phyloP scores from a whole-genome alignment of 2,113 vertebrate species.

The Carassius gibelio region DNA sequence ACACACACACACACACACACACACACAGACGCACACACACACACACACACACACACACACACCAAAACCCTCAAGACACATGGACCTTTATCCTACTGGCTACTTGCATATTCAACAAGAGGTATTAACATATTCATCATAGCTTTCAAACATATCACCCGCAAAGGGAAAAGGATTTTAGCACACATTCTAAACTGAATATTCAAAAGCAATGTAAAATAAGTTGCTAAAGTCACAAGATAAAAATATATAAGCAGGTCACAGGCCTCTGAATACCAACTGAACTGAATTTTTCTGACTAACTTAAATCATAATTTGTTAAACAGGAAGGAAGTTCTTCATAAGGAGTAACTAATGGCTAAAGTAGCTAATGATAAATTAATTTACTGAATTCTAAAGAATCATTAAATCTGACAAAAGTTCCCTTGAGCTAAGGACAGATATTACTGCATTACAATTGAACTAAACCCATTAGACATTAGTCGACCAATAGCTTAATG shows the following conservation, averaged over 20 bases:
- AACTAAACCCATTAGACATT: too few relatives aligned
- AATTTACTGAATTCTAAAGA: not conserved
- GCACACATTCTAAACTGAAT: not conserved
- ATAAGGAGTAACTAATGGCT: not conserved
- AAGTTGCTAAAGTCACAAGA: not conserved
- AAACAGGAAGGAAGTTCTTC: not conserved
- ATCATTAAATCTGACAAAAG: not conserved
- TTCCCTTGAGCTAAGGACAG: not conserved
- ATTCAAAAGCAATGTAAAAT: conserved; percentile 22
- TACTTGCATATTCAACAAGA: conserved; percentile 21
- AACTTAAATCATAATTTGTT: not conserved
- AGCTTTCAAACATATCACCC: conserved; percentile 22
- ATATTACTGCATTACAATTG: not conserved
- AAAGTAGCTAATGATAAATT: not conserved
- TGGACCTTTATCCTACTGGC: not conserved
- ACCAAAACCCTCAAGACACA: not conserved
- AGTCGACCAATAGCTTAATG: too few relatives aligned
- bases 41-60: not conserved
- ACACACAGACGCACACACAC: not conserved
- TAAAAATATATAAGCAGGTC: not conserved
- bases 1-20: not conserved
- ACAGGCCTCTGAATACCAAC: not conserved
- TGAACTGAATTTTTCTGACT: not conserved
- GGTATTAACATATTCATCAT: conserved; percentile 30
- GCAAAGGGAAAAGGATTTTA: conserved; percentile 19